These are phyloP conservation scores for Anthopleura sola DNA, from an alignment of 64 coral and sea anemone species.

Conservation along the genomic window DNA sequence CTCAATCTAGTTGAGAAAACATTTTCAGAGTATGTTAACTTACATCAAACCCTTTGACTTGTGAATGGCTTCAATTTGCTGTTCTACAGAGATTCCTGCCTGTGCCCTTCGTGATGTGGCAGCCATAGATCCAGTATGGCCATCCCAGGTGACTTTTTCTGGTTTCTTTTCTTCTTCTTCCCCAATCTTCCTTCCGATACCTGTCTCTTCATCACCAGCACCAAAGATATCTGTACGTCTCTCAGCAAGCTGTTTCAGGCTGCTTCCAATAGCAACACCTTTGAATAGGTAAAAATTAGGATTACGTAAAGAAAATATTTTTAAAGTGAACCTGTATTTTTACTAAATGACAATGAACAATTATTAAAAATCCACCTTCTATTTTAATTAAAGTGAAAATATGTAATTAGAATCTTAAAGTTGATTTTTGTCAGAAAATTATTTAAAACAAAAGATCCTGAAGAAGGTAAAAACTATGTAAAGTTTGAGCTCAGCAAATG, in stretches of 20 bases:
- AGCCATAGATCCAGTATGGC: conserved; percentile 93
- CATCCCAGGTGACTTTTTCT: conserved; percentile 99
- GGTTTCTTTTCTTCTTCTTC: conserved; percentile 90
- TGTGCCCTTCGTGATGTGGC: conserved; percentile 89
- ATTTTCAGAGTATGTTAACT: no score
- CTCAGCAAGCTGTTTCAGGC: conserved; percentile 92
- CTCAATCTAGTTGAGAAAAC: no score
- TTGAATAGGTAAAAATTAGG: not conserved
- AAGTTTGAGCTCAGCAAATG: no score
- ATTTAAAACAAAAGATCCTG: no score
- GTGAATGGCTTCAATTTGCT: conserved; percentile 98
- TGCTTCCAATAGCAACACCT: conserved; percentile 96
- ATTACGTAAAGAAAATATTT: not conserved
- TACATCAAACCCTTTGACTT: conserved; percentile 94
- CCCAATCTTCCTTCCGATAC: conserved; percentile 94
- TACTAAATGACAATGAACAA: no score
- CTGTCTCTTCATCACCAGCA: conserved; percentile 93
- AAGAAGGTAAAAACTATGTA: no score
- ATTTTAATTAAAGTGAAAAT: no score
- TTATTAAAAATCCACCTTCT: no score
- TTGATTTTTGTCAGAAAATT: no score
- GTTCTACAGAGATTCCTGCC: conserved; percentile 85
- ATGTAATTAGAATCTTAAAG: no score
- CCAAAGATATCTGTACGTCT: conserved; percentile 99
- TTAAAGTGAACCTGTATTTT: no score